Conservation (phyloP, 1,140 invertebrate species). For the Planococcus citri region DNA sequence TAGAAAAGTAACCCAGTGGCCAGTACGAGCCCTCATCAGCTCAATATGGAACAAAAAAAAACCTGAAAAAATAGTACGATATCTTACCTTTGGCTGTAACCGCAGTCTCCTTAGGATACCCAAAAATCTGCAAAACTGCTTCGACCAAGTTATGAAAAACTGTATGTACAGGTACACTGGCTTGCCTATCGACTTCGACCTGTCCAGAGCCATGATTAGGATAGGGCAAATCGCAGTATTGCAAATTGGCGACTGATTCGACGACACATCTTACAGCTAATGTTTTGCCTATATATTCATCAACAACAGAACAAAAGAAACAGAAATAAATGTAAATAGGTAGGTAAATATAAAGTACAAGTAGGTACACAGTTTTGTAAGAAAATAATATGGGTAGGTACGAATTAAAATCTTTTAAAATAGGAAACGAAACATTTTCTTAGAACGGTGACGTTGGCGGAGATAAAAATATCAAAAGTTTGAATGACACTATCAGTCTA, state of each 20-base stretch:
- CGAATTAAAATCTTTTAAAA: background rate
- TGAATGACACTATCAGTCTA: conserved; percentile 1
- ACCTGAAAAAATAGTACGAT: too few relatives aligned
- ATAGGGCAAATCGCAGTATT: background rate
- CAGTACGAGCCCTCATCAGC: too few relatives aligned
- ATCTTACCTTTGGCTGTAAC: conserved; percentile 2
- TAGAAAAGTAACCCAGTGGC: too few relatives aligned
- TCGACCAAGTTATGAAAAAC: conserved; percentile 14
- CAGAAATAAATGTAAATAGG: background rate
- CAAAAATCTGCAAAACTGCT: background rate
- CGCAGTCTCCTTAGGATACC: background rate
- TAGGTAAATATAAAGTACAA: too few relatives aligned
- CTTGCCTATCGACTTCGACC: background rate
- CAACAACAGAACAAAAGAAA: background rate
- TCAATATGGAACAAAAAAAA: too few relatives aligned
- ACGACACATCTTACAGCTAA: conserved; percentile 8
- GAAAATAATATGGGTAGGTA: too few relatives aligned
- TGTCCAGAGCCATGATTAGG: background rate
- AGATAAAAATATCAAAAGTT: background rate
- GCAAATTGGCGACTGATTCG: background rate
- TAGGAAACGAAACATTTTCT: background rate
- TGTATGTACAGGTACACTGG: background rate
- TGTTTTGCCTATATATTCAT: conserved; percentile 11
- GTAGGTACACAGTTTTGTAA: too few relatives aligned
- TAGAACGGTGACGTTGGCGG: too few relatives aligned